Evolutionary conservation across 2,797 vertebrate species (phyloP).

Genomic region (Pygocentrus nattereri): DNA sequence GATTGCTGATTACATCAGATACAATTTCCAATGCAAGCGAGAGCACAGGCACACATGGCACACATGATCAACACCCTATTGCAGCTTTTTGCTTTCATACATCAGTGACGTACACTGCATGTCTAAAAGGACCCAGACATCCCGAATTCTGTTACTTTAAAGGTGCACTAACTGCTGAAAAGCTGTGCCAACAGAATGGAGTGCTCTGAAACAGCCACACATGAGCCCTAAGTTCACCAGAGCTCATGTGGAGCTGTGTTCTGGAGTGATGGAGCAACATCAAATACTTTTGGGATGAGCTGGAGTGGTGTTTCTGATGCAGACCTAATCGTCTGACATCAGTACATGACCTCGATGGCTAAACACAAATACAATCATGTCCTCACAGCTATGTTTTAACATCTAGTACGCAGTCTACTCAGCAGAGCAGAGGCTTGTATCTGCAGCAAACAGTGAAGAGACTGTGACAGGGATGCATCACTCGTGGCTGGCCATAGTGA

Average conservation of each 20-base stretch:
- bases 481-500: background rate
- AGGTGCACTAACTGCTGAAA: no score
- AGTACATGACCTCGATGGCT: background rate
- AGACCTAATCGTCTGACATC: background rate
- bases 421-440: no score
- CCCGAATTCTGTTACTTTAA: background rate
- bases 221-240: no score
- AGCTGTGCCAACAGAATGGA: no score
- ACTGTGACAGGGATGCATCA: background rate
- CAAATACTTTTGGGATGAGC: background rate
- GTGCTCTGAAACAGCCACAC: no score
- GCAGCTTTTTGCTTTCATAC: background rate
- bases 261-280: background rate
- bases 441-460: background rate
- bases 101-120: background rate
- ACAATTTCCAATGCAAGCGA: background rate
- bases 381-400: background rate
- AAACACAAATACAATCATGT: no score
- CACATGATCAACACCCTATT: conserved; percentile 2
- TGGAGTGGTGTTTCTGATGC: background rate
- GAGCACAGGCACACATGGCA: background rate
- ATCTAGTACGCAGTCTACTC: no score
- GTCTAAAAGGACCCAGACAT: background rate
- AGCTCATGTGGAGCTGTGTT: no score
- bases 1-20: background rate